Evolutionary conservation across 2,113 vertebrate genomes (phyloP), one percentile per base, ranked within the genome.

Genomic region (Amphilophus citrinellus): DNA sequence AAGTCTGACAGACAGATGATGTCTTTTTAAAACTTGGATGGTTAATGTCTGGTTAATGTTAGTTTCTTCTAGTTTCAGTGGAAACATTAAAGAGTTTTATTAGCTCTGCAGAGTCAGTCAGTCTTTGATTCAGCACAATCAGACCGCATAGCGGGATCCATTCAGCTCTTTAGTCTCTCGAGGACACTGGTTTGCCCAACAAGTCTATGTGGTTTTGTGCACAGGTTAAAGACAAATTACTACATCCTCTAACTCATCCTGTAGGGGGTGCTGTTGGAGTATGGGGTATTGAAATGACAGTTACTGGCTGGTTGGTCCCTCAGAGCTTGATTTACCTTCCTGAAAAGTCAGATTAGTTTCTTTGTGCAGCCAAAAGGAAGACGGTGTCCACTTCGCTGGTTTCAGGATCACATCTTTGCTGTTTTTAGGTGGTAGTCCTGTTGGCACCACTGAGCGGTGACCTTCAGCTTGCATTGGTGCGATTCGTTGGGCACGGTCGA

Each of bases 1-100:
- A 62, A 75, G 30, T 47, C 59, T 44, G 22, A 9, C 3, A 6
- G 18, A 85, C 17, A 30, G 50, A 10, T 17, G 6, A 32, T 65
- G 39, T 30, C 2, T 42, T 80, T 85, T 47, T 62, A 89, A 84
- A 86, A 84, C 62, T 79, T 44, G 61, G 9, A 35, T n/a, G 47
- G 66, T 73, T 53, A 68, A 30, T 6, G 80, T 42, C 24, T 60
- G 22, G 22, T 22, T 22, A 22, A 22, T 22, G 22, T 22, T 7
- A 1, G 4, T 58, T 57, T 39, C 11, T 22, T 60, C 11, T 2
- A 42, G 5, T 10, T 62, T 75, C 10, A 59, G 2, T 6, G 9
- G 47, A 32, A 65, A 66, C 11, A 39, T 3, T 20, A 2, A 62
- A 62, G 6, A 60, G 27, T 61, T 53, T 78, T 30, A 22, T 13